These are phyloP conservation scores for Apostichopus californicus DNA, from an alignment of 35 echinoderm and acorn worm genomes.

Conservation along the genomic window DNA sequence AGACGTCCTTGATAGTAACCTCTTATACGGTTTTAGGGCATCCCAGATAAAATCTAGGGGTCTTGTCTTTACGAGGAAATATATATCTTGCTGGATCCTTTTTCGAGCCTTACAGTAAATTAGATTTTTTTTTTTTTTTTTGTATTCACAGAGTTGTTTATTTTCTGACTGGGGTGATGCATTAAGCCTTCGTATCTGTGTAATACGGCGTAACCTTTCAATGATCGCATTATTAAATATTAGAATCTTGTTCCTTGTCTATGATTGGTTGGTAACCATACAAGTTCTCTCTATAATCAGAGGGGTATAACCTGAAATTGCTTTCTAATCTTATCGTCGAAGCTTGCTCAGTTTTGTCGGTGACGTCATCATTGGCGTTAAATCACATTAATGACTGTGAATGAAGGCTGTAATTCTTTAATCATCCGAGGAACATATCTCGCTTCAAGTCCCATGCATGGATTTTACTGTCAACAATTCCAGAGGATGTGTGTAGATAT, in stretches of 20 bases:
- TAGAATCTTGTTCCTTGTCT: not conserved
- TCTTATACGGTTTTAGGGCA: too few relatives aligned
- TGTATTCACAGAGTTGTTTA: not conserved
- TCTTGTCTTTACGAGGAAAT: not conserved
- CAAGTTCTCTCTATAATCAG: not conserved
- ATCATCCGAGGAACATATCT: not conserved
- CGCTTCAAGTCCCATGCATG: not conserved
- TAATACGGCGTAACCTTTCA: not conserved
- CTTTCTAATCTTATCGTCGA: not conserved
- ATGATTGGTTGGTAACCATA: not conserved
- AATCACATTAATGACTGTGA: constrained; percentile 12
- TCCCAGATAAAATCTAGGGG: not conserved
- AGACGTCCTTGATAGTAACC: not conserved
- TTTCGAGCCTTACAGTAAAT: not conserved
- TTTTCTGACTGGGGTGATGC: not conserved
- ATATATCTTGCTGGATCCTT: too few relatives aligned
- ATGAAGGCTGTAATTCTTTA: not conserved
- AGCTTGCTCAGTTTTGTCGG: not conserved
- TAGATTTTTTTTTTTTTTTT: not conserved
- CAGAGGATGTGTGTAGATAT: too few relatives aligned
- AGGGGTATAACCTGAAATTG: constrained; percentile 3
- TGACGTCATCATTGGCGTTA: constrained; percentile 8
- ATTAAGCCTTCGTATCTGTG: not conserved
- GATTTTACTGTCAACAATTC: not conserved
- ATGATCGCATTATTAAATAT: not conserved